Base-by-base conservation (phyloP, 2,888 invertebrate species). In the Hesperia comma region DNA sequence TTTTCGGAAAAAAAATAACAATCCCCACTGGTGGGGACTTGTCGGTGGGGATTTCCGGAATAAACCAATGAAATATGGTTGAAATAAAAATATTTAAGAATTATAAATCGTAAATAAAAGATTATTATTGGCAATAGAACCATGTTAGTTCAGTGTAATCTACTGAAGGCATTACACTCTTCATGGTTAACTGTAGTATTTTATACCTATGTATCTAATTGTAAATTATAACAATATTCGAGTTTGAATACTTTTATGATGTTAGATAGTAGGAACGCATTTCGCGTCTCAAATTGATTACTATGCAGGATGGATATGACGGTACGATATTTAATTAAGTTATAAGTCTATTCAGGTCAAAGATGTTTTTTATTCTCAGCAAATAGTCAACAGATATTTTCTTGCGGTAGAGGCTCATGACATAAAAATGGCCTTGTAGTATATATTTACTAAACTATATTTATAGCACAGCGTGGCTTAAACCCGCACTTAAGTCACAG, bases 231-330 rank as follows among this genome's bases (percentile, higher is more conserved):
- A 41, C 54, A 54, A 19, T 19, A 26, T 40, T 53, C 17, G 32
- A 14, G 19, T 57, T 64, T 64, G 40, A 64, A 64, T 64, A 64
- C 63, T 64, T 64, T 64, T 64, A 58, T 64, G n/a, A 64, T 51
- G 17, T 57, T 64, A 46, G 46, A 21, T 26, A 46, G 7, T 46
- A 46, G 43, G 17, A 15, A 46, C 7, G 17, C 17, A 46, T 46
- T 15, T 46, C 3, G 43, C 4, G 43, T 43, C 43, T 15, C 15
- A 43, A 43, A 43, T 43, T 43, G 15, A 15, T 43, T 43, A 17
- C 1, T 46, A 46, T 46, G 17, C 43, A 46, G 43, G 43, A n/a
- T 46, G 43, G 43, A 46, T 17, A 17, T 8, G 43, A 46, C 17
- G 43, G 43, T 46, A 46, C 15, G 17, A 7, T 6, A n/a, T 17